These are phyloP conservation scores for Penaeus japonicus DNA, from an alignment of 1,140 invertebrate genomes.

Conservation along the genomic window DNA sequence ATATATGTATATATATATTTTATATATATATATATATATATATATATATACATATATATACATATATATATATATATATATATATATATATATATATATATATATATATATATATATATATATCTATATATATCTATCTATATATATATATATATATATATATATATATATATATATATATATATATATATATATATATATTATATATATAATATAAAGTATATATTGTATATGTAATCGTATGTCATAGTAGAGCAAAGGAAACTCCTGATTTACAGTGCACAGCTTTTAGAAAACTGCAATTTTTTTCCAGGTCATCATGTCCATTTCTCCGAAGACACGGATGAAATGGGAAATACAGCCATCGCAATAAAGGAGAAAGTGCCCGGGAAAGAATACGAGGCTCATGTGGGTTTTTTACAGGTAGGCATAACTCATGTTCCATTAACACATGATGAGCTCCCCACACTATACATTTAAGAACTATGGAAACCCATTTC, in stretches of 20 bases:
- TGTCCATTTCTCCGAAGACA: constrained; percentile 50
- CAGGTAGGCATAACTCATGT: not conserved
- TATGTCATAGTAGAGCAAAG: not conserved
- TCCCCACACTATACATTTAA: not conserved
- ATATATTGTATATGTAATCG: not conserved
- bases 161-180: too few relatives aligned
- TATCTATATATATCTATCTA: too few relatives aligned
- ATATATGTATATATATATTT: too few relatives aligned
- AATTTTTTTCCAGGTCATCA: constrained; percentile 4
- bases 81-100: too few relatives aligned
- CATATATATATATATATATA: too few relatives aligned
- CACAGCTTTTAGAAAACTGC: not conserved
- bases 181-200: too few relatives aligned
- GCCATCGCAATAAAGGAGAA: constrained; percentile 43
- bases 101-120: too few relatives aligned
- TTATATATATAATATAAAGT: not conserved
- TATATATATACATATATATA: too few relatives aligned
- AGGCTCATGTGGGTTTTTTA: constrained; percentile 43
- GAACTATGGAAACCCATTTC: not conserved
- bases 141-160: too few relatives aligned
- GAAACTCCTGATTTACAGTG: not conserved
- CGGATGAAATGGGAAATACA: constrained; percentile 39
- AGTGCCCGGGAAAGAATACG: constrained; percentile 8
- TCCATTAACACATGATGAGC: not conserved
- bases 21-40: too few relatives aligned